Evolutionary conservation across 2,113 vertebrate genomes (phyloP).

Genomic region (Mungos mungo): DNA sequence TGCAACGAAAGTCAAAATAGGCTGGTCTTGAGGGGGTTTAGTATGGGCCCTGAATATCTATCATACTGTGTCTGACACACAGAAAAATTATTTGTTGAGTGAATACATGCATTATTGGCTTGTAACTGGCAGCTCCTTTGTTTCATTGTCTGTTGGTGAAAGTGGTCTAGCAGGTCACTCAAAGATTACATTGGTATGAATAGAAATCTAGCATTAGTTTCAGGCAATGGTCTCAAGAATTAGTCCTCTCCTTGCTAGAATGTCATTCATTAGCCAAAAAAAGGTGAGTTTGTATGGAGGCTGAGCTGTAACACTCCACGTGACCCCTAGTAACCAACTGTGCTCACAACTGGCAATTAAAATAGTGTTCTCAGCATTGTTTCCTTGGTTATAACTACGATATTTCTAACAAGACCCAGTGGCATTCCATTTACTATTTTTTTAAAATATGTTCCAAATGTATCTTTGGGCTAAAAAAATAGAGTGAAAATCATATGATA

Average conservation of each 20-base stretch:
- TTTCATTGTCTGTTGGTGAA: conserved; percentile 24
- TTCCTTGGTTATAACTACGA: not conserved
- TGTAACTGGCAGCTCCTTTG: not conserved
- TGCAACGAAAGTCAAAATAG: not conserved
- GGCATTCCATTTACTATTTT: not conserved
- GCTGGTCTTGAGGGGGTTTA: not conserved
- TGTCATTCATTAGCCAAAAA: not conserved
- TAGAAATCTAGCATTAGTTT: conserved; percentile 10
- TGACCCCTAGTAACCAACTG: not conserved
- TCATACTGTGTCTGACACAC: not conserved
- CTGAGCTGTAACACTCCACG: not conserved
- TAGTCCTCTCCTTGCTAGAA: not conserved
- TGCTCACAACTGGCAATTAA: not conserved
- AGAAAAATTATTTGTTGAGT: not conserved
- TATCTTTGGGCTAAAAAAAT: not conserved
- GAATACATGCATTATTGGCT: not conserved
- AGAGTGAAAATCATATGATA: not conserved
- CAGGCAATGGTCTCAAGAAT: not conserved
- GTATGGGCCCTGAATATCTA: not conserved
- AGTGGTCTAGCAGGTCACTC: not conserved
- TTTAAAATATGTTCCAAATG: not conserved
- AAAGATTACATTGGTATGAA: not conserved
- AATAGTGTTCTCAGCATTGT: not conserved
- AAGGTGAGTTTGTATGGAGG: not conserved
- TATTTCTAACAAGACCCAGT: not conserved